Conservation (phyloP, 2,113 vertebrate species). For the Corythornis vintsioides region DNA sequence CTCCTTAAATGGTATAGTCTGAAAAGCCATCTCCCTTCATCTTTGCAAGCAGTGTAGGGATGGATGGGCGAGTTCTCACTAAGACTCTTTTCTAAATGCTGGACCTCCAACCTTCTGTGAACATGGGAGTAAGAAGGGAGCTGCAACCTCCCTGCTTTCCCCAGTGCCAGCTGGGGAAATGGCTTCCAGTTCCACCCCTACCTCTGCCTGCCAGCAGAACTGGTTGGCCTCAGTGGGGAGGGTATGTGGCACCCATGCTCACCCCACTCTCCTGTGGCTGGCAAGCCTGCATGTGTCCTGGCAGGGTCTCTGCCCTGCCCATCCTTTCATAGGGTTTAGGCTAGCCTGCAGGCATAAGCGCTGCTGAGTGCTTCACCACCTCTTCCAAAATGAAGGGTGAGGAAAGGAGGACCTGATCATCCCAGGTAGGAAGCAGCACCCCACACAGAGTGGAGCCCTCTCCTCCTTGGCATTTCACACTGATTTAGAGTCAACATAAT, state of each 20-base stretch:
- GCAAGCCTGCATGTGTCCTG: fast-evolving
- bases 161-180: not conserved
- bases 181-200: not conserved
- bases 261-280: fast-evolving
- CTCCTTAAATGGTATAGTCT: conserved; percentile 40
- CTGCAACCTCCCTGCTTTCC: not conserved
- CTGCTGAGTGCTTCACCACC: not conserved
- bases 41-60: fast-evolving
- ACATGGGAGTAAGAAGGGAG: not conserved
- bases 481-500: conserved; percentile 59
- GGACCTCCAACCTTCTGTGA: not conserved
- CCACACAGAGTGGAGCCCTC: conserved; percentile 34
- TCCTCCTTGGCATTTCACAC: conserved; percentile 8
- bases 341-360: not conserved
- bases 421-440: not conserved
- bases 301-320: not conserved
- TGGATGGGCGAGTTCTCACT: not conserved
- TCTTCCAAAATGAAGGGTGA: not conserved
- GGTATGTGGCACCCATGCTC: fast-evolving
- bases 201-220: conserved; percentile 13
- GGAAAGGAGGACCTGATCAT: not conserved
- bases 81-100: not conserved
- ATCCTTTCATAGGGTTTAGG: not conserved
- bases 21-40: not conserved
- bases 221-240: not conserved